These are phyloP conservation scores for Scaptodrosophila latifasciaeformis DNA, from an alignment of 2,888 invertebrate genomes.

Conservation along the genomic window DNA sequence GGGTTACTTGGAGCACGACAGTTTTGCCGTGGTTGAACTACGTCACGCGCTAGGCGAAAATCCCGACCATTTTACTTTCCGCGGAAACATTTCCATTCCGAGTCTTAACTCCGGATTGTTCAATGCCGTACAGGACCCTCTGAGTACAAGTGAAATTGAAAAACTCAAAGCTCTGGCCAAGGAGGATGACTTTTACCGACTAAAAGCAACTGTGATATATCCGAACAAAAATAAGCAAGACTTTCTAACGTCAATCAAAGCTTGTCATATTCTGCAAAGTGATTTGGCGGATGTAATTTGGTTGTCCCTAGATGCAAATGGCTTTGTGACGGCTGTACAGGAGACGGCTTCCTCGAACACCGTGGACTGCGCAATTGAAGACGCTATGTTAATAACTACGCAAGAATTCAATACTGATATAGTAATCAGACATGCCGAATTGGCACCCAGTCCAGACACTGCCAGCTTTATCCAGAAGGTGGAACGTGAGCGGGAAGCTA, in stretches of 20 bases:
- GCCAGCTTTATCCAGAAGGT: constrained; percentile 94
- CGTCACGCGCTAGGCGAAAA: constrained; percentile 80
- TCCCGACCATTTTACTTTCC: constrained; percentile 78
- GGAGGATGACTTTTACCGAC: constrained; percentile 83
- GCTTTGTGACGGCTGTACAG: constrained; percentile 84
- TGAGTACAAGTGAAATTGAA: constrained; percentile 77
- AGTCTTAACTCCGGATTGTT: constrained; percentile 82
- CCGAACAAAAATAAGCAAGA: constrained; percentile 81
- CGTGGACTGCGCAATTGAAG: constrained; percentile 42
- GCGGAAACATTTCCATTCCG: constrained; percentile 83
- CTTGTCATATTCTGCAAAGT: constrained; percentile 85
- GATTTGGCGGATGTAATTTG: constrained; percentile 86
- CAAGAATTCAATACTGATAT: constrained; percentile 85
- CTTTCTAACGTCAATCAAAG: constrained; percentile 87
- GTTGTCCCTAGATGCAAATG: constrained; percentile 86
- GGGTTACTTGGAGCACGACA: constrained; percentile 83
- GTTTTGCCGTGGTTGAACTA: constrained; percentile 83
- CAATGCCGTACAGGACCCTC: constrained; percentile 79
- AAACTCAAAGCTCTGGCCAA: constrained; percentile 79
- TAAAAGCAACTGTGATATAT: constrained; percentile 82
- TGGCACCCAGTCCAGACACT: constrained; percentile 95
- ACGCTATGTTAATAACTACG: constrained; percentile 51
- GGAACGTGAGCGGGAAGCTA: constrained; percentile 91
- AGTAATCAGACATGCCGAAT: constrained; percentile 85
- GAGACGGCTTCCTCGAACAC: constrained; percentile 76